Conservation (phyloP, 2,797 vertebrate genomes). For the Scolopax bukidnonensis region DNA sequence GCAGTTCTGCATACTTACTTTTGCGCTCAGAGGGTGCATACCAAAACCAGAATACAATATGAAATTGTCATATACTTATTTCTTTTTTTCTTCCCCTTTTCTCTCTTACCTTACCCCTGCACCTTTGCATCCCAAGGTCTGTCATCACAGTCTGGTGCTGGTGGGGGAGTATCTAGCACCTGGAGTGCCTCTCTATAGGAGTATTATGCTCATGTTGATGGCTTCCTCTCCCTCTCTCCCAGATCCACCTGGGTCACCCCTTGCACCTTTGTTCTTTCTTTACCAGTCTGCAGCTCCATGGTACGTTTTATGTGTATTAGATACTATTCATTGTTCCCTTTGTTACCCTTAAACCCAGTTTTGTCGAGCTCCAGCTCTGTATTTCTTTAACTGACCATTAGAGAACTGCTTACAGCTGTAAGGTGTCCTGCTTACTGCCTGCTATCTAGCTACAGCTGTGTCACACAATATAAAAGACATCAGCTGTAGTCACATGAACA, state of each 20-base stretch:
- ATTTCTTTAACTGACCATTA: background rate
- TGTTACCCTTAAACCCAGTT: background rate
- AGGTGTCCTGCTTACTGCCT: background rate
- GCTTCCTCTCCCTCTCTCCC: background rate
- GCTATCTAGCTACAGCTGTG: background rate
- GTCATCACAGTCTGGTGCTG: background rate
- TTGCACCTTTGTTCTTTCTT: background rate
- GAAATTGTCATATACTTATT: background rate
- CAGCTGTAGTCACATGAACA: background rate
- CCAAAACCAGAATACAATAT: background rate
- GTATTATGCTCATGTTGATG: background rate
- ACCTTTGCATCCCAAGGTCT: background rate
- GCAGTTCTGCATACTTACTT: background rate
- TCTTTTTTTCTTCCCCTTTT: background rate
- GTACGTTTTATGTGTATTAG: background rate
- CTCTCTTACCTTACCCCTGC: fast-evolving
- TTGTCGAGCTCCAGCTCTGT: background rate
- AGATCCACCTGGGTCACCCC: background rate
- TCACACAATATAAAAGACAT: background rate
- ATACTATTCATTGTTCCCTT: background rate
- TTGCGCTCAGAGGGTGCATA: background rate
- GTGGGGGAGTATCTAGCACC: background rate
- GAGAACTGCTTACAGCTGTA: background rate
- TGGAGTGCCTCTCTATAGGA: background rate
- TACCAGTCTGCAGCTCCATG: background rate